Conservation (phyloP, 2,888 invertebrate genomes). For the Drosophila diplacantha region DNA sequence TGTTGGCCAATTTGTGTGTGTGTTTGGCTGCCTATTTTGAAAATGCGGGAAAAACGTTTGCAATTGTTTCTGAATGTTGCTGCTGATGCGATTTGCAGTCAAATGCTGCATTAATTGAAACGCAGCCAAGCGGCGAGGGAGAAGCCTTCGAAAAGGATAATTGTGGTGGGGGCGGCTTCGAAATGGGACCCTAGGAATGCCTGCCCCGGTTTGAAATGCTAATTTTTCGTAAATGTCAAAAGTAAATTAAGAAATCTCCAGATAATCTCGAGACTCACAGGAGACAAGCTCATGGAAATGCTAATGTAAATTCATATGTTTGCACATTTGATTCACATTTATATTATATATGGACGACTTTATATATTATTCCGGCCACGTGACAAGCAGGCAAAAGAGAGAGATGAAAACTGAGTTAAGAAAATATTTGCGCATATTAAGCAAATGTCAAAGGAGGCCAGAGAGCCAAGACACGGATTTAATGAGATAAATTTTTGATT, state of each 20-base stretch:
- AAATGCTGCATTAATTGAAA: constrained; percentile 61
- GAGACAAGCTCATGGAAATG: constrained; percentile 5
- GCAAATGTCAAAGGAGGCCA: constrained; percentile 28
- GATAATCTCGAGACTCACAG: constrained; percentile 4
- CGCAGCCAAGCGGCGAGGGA: constrained; percentile 51
- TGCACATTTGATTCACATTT: constrained; percentile 9
- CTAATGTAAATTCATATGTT: constrained; percentile 8
- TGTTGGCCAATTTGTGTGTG: constrained; percentile 57
- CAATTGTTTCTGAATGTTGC: constrained; percentile 47
- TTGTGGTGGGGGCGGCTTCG: background rate
- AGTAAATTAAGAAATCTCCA: constrained; percentile 19
- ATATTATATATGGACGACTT: constrained; percentile 1
- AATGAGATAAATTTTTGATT: constrained; percentile 48
- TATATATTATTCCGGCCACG: constrained; percentile 2
- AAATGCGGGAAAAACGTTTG: constrained; percentile 43
- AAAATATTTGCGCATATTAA: constrained; percentile 35
- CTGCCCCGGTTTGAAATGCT: background rate
- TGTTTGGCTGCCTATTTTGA: constrained; percentile 41
- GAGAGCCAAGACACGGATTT: constrained; percentile 24
- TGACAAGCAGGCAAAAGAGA: background rate
- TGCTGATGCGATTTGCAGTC: constrained; percentile 39
- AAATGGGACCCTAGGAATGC: background rate
- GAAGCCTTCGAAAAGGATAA: constrained; percentile 20
- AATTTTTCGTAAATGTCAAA: constrained; percentile 14
- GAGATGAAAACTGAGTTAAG: constrained; percentile 17